Base-by-base conservation (phyloP, 1,140 invertebrate species). In the Brevipalpus yothersi region DNA sequence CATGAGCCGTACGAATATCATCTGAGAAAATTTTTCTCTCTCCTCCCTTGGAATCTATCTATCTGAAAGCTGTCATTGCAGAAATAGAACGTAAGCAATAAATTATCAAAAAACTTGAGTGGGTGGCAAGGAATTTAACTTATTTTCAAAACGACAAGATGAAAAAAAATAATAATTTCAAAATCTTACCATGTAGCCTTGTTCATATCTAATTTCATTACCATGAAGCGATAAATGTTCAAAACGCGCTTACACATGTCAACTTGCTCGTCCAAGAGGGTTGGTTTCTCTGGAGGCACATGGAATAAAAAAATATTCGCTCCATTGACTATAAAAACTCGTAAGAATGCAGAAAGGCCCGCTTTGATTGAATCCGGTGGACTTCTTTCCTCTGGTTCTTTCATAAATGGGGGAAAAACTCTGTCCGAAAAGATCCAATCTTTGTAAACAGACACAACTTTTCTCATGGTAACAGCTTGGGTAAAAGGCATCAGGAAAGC, bases 181-280 rank as follows among this genome's bases (percentile, higher is more conserved):
- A 31, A 31, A 31, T 31, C 65, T 75, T 77, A 88, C 90, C 91
- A 96, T 19, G 90, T 92, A 65, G 78, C 78, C 63, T 82, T 82
- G 68, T 94, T 87, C 80, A 95, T 84, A 62, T 82, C 78, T 0
- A 87, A 83, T 70, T 95, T 90, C 88, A 94, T 94, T 31, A 95
- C 90, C 79, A 95, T 89, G 67, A 88, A 92, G 61, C 91, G 76
- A 75, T 95, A 96, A 64, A 95, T 91, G 71, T 94, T 96, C 31
- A 96, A 75, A 56, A 96, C 88, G 65, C 88, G 77, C 73, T 95
- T 95, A 72, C 91, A 95, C 62, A 90, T 82, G 72, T 96, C 91
- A 0, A 91, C 93, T 62, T 67, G 70, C 71, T 92, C 87, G 67
- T 91, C 86, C 8, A 90, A 71, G 9, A 77, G 63, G 23, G 69